These are phyloP conservation scores for Triplophysa yarkandensis DNA, from an alignment of 2,797 vertebrate species.

Conservation along the genomic window DNA sequence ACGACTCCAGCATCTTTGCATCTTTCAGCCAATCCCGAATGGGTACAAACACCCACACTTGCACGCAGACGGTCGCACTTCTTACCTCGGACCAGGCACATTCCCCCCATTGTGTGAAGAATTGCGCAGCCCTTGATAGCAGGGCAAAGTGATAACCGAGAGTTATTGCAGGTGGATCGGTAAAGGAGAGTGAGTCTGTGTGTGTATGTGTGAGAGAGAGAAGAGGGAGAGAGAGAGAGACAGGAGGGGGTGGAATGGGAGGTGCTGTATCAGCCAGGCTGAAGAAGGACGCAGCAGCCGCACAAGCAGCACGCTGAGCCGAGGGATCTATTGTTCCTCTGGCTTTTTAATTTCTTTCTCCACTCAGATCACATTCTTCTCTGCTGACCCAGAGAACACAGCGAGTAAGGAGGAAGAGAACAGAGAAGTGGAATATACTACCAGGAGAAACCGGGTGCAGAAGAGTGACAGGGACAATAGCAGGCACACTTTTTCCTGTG, in stretches of 20 bases:
- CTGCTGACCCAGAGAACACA: slow-evolving; percentile 66
- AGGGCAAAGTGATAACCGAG: slow-evolving; percentile 30
- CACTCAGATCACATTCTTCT: slow-evolving; percentile 61
- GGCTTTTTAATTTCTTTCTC: slow-evolving; percentile 66
- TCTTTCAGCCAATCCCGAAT: slow-evolving; percentile 13
- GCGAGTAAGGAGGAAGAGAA: slow-evolving; percentile 22
- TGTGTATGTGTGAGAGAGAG: slow-evolving; percentile 24
- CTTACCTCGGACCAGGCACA: slow-evolving; percentile 6
- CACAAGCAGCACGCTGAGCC: slow-evolving; percentile 67
- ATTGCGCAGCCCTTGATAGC: slow-evolving; percentile 15
- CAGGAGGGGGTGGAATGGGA: slow-evolving; percentile 46
- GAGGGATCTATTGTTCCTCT: slow-evolving; percentile 89
- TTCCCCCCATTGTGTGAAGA: slow-evolving; percentile 28
- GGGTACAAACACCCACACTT: slow-evolving; percentile 61
- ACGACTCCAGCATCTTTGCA: slow-evolving; percentile 44
- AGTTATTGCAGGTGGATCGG: slow-evolving; percentile 37
- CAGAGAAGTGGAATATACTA: slow-evolving; percentile 51
- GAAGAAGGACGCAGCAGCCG: slow-evolving; percentile 62
- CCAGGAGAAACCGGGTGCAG: slow-evolving; percentile 45
- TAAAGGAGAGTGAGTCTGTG: slow-evolving; percentile 29
- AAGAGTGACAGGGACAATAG: slow-evolving; percentile 55
- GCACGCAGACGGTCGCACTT: slow-evolving; percentile 42
- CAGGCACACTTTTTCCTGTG: slow-evolving; percentile 48
- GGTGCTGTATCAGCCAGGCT: slow-evolving; percentile 71
- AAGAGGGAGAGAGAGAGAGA: slow-evolving; percentile 48